phyloP scores from a whole-genome alignment of 1,140 invertebrate genomes.

The Notospermus geniculatus region DNA sequence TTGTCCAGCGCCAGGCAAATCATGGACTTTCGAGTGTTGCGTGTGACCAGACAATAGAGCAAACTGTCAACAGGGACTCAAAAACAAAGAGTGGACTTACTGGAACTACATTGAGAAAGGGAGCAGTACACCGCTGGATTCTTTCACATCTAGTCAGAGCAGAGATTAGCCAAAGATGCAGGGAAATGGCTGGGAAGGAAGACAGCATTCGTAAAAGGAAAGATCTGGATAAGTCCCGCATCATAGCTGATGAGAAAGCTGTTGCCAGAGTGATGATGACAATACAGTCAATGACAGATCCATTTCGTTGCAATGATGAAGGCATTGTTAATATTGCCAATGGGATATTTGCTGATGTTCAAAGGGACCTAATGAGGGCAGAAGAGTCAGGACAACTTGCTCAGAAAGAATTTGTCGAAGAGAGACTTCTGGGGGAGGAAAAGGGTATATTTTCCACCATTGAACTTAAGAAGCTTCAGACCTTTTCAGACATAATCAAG shows the following conservation, averaged over 20 bases:
- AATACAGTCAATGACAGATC: slow-evolving; percentile 14
- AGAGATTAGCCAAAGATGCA: background rate
- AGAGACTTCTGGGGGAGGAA: too few species aligned
- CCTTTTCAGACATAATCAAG: too few species aligned
- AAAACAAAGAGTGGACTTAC: slow-evolving; percentile 10
- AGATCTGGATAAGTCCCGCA: slow-evolving; percentile 5
- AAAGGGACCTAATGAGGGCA: too few species aligned
- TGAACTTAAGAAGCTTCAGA: too few species aligned
- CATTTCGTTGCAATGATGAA: slow-evolving; percentile 2
- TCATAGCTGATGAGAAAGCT: slow-evolving; percentile 12
- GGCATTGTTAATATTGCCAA: background rate
- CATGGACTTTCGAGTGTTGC: slow-evolving; percentile 10
- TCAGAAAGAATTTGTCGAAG: too few species aligned
- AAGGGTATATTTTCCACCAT: too few species aligned
- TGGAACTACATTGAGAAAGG: slow-evolving; percentile 2
- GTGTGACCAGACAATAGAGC: slow-evolving; percentile 15
- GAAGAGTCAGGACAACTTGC: too few species aligned
- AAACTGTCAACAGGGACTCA: slow-evolving; percentile 16
- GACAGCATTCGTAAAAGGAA: background rate
- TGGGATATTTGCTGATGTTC: too few species aligned
- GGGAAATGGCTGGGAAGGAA: slow-evolving; percentile 7
- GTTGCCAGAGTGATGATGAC: slow-evolving; percentile 4
- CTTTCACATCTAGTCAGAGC: slow-evolving; percentile 2
- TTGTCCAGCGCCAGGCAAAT: background rate
- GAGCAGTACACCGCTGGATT: slow-evolving; percentile 9